Evolutionary conservation across 2,888 invertebrate genomes (phyloP).

Genomic region (Aethes cnicana): DNA sequence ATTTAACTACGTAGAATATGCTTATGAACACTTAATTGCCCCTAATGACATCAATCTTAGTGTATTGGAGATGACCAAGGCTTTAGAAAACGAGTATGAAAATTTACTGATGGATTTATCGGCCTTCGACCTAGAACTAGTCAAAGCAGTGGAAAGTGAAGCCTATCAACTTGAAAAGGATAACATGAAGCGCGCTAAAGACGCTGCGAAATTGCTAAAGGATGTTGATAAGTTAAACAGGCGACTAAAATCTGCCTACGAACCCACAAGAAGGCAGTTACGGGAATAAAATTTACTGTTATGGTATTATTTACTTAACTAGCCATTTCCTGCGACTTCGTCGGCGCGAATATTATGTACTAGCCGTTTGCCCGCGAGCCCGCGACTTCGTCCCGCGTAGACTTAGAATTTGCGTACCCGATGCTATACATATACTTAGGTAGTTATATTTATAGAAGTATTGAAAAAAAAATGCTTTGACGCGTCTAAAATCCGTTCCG

Average conservation of each 20-base stretch:
- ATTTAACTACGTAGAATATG: conserved; percentile 84
- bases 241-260: conserved; percentile 65
- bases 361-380: too few species aligned
- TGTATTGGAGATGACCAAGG: conserved; percentile 83
- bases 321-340: too few species aligned
- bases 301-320: too few species aligned
- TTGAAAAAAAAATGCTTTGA: too few species aligned
- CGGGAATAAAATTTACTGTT: too few species aligned
- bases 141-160: conserved; percentile 67
- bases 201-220: conserved; percentile 63
- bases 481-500: too few species aligned
- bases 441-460: too few species aligned
- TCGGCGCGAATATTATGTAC: too few species aligned
- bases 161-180: conserved; percentile 58
- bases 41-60: conserved; percentile 83
- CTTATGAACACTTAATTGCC: conserved; percentile 84
- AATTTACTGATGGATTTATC: conserved; percentile 67
- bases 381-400: too few species aligned
- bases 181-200: conserved; percentile 60
- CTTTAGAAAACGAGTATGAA: conserved; percentile 80
- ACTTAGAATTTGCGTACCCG: too few species aligned
- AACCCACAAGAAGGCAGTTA: conserved; percentile 55
- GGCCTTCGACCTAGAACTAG: conserved; percentile 58
- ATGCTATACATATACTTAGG: too few species aligned
- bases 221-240: conserved; percentile 68